phyloP scores from a whole-genome alignment of 2,797 vertebrate species.

The Salmo trutta region DNA sequence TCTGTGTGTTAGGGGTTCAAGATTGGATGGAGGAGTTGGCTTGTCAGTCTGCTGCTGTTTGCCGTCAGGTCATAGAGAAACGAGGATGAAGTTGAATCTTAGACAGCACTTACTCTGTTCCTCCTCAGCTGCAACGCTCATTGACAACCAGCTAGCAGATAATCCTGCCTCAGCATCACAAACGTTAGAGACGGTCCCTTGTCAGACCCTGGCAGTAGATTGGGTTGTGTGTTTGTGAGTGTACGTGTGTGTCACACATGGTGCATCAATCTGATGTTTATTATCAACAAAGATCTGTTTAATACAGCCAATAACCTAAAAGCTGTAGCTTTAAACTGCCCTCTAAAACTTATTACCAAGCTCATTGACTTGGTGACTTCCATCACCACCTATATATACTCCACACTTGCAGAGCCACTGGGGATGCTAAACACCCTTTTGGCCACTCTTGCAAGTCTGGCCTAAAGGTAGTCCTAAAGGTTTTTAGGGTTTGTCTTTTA shows the following conservation, averaged over 20 bases:
- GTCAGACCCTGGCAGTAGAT: not conserved
- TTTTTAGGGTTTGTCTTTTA: too few relatives aligned
- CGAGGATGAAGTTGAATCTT: not conserved
- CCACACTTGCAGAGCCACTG: too few relatives aligned
- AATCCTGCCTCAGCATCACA: not conserved
- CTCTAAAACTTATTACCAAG: not conserved
- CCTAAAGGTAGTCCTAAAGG: too few relatives aligned
- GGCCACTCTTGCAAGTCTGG: too few relatives aligned
- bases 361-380: not conserved
- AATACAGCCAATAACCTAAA: conserved; percentile 1
- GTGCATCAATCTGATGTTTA: not conserved
- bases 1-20: conserved; percentile 6
- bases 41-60: not conserved
- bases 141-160: not conserved
- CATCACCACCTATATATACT: not conserved
- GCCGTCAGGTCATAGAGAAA: not conserved
- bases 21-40: conserved; percentile 10
- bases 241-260: conserved; percentile 4
- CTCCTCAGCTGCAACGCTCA: not conserved
- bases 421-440: too few relatives aligned
- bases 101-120: not conserved
- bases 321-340: not conserved
- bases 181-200: not conserved
- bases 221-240: not conserved
- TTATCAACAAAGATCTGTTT: not conserved